These are phyloP conservation scores for Parasteatoda lunata DNA, from an alignment of 2,888 invertebrate genomes.

Conservation along the genomic window DNA sequence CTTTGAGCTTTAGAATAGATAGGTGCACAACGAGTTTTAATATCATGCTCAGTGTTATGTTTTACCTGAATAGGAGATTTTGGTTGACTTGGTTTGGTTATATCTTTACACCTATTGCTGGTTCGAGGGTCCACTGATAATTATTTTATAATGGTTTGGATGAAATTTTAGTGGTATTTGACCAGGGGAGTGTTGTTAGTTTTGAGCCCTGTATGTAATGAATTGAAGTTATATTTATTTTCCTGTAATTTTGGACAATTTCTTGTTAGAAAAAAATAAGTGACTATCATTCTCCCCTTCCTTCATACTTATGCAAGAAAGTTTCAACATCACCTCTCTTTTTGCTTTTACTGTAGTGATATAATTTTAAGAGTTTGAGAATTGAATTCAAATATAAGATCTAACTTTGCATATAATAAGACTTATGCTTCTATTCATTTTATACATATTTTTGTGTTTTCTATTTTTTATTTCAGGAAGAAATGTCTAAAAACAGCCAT, in stretches of 20 bases:
- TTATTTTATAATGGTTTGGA: too few relatives aligned
- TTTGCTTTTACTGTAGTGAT: too few relatives aligned
- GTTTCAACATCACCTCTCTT: too few relatives aligned
- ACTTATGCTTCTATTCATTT: neutral
- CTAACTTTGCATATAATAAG: neutral
- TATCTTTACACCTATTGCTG: neutral
- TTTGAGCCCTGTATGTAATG: too few relatives aligned
- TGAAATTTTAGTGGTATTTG: too few relatives aligned
- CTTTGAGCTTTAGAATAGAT: neutral
- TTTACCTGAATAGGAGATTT: neutral
- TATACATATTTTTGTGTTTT: slow-evolving; percentile 34
- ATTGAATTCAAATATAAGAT: neutral
- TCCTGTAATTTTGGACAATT: too few relatives aligned
- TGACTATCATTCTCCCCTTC: too few relatives aligned
- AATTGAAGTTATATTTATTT: too few relatives aligned
- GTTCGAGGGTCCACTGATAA: too few relatives aligned
- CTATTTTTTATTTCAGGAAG: slow-evolving; percentile 78
- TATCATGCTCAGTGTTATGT: neutral
- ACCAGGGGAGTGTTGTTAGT: too few relatives aligned
- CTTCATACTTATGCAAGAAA: too few relatives aligned
- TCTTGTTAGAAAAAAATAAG: too few relatives aligned
- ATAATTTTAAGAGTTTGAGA: neutral
- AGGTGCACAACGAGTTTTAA: neutral
- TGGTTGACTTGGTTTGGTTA: neutral
- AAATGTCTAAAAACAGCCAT: slow-evolving; percentile 86